Conservation (phyloP, 2,113 vertebrate species). For the Periophthalmodon schlosseri region DNA sequence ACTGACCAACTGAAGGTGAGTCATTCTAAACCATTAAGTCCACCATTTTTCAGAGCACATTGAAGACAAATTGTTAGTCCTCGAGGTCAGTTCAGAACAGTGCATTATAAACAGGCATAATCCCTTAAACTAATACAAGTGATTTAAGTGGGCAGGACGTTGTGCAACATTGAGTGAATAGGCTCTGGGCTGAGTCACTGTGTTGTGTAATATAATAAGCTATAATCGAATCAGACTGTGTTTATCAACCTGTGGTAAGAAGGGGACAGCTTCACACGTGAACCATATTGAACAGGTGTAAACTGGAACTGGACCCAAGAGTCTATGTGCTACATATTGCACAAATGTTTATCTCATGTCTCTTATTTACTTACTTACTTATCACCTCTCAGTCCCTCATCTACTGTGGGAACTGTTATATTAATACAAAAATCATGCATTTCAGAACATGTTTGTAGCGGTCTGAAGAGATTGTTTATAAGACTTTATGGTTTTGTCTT, state of each 20-base stretch:
- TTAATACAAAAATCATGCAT: no score
- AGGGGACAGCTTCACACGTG: background rate
- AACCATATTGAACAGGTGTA: background rate
- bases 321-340: no score
- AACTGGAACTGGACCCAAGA: no score
- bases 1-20: background rate
- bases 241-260: background rate
- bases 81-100: constrained; percentile 9
- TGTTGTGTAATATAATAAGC: background rate
- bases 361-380: no score
- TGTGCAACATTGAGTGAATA: constrained; percentile 24
- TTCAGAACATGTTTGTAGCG: no score
- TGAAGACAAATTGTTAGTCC: constrained; percentile 10
- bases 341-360: no score
- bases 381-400: no score
- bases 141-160: constrained; percentile 23
- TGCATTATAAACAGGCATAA: constrained; percentile 48
- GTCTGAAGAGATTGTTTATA: no score
- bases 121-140: constrained; percentile 49
- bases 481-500: no score
- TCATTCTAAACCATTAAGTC: background rate
- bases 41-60: background rate
- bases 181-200: constrained; percentile 7
- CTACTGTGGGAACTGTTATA: no score
- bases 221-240: background rate